These are phyloP conservation scores for Gallinago media DNA, from an alignment of 2,113 vertebrate species.

Conservation along the genomic window DNA sequence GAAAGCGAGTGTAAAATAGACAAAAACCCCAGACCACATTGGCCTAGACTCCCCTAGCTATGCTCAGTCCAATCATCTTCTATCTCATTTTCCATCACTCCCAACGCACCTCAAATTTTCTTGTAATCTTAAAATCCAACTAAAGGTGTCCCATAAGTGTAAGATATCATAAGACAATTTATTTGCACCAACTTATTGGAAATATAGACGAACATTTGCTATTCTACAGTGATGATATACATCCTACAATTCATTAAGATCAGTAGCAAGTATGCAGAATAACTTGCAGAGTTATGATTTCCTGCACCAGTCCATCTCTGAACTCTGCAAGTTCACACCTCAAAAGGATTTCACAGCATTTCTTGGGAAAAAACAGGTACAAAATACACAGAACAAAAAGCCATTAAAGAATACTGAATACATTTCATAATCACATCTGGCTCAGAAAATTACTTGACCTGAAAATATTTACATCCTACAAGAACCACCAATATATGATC, in stretches of 20 bases:
- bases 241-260: not conserved
- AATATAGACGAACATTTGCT: not conserved
- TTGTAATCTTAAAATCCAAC: not conserved
- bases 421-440: not conserved
- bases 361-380: not conserved
- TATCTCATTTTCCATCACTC: not conserved
- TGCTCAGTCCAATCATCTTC: not conserved
- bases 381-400: not conserved
- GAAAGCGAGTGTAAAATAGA: not conserved
- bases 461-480: not conserved
- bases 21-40: not conserved
- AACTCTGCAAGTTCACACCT: not conserved
- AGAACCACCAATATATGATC: not conserved
- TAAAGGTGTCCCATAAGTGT: not conserved
- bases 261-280: not conserved
- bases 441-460: not conserved
- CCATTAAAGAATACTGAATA: not conserved
- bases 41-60: not conserved
- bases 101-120: not conserved
- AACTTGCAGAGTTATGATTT: not conserved
- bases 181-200: not conserved
- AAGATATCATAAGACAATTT: not conserved
- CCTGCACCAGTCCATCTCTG: not conserved
- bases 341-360: not conserved
- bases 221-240: not conserved